phyloP scores from a whole-genome alignment of 2,113 vertebrate genomes.

The Crotophaga sulcirostris region DNA sequence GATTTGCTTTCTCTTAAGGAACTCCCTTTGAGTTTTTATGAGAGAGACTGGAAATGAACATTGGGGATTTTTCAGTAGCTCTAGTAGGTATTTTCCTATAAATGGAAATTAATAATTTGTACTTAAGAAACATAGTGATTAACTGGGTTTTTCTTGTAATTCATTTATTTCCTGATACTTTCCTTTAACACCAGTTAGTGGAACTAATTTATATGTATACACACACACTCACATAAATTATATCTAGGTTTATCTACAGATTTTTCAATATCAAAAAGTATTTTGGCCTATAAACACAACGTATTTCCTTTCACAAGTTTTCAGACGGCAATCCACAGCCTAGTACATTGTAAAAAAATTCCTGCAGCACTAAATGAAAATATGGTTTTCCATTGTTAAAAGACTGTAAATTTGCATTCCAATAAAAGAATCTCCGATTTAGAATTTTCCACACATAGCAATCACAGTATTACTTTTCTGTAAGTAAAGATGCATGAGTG shows the following conservation, averaged over 20 bases:
- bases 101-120: neutral
- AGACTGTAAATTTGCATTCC: neutral
- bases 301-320: neutral
- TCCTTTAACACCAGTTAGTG: neutral
- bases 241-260: neutral
- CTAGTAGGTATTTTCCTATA: neutral
- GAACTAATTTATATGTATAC: neutral
- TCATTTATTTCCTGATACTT: neutral
- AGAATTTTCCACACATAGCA: neutral
- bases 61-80: neutral
- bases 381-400: neutral
- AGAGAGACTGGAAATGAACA: neutral
- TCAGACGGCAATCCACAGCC: neutral
- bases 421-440: neutral
- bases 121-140: neutral
- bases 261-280: neutral
- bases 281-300: neutral
- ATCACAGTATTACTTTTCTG: neutral
- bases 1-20: neutral
- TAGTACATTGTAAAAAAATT: neutral
- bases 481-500: neutral
- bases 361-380: neutral
- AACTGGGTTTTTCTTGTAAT: neutral
- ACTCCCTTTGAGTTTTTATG: neutral
- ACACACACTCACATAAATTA: fast-evolving